These are phyloP conservation scores for Anoplophora glabripennis DNA, from an alignment of 1,140 invertebrate species.

Conservation along the genomic window DNA sequence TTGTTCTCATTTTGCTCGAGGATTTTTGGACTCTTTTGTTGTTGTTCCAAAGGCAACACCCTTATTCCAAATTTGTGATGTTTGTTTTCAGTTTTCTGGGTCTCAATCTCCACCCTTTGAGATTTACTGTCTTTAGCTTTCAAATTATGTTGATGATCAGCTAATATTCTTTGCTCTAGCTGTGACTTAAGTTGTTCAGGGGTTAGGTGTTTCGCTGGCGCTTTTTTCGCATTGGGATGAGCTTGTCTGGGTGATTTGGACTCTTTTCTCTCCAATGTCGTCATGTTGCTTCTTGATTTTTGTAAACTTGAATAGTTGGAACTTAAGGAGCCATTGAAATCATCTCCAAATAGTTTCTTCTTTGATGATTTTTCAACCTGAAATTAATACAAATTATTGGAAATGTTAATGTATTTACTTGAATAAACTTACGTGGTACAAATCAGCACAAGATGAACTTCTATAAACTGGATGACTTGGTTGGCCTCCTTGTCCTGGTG, in stretches of 20 bases:
- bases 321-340: conserved; percentile 48
- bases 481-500: conserved; percentile 29
- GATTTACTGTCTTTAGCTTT: conserved; percentile 44
- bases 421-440: conserved; percentile 49
- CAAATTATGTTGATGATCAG: conserved; percentile 32
- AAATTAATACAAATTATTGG: conserved; percentile 9
- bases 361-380: conserved; percentile 50
- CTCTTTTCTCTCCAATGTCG: conserved; percentile 41
- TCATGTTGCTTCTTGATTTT: conserved; percentile 45
- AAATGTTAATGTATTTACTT: background rate
- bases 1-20: conserved; percentile 47
- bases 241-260: conserved; percentile 37
- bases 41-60: conserved; percentile 57
- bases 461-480: conserved; percentile 44
- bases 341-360: conserved; percentile 50
- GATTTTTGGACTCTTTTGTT: conserved; percentile 49
- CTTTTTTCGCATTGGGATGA: conserved; percentile 20
- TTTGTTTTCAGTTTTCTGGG: conserved; percentile 52
- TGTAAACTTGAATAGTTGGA: conserved; percentile 52
- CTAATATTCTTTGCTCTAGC: conserved; percentile 48
- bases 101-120: conserved; percentile 50
- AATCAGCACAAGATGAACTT: conserved; percentile 52
- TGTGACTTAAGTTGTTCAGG: conserved; percentile 48
- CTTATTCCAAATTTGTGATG: conserved; percentile 68
- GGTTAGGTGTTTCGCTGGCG: conserved; percentile 20